Evolutionary conservation across 2,888 invertebrate genomes (phyloP).

Genomic region (Laothoe populi): DNA sequence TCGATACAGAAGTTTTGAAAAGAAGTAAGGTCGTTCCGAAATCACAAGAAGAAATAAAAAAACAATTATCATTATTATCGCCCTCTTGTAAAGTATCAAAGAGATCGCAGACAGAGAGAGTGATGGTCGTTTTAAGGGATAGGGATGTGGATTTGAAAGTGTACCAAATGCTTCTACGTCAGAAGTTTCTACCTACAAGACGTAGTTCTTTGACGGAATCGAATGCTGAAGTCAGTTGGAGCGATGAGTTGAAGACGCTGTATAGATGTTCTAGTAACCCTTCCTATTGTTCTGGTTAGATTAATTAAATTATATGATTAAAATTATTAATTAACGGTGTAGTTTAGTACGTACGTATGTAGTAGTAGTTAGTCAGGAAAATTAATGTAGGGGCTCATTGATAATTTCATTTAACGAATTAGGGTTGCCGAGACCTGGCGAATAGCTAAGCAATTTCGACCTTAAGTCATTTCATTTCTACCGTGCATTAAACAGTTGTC

Average conservation of each 20-base stretch:
- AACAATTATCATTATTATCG: constrained; percentile 46
- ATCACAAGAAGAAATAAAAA: constrained; percentile 46
- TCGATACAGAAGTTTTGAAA: constrained; percentile 33
- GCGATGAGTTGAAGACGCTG: constrained; percentile 66
- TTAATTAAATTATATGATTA: background rate
- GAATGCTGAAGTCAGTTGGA: constrained; percentile 38
- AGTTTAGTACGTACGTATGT: background rate
- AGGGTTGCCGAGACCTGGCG: too few species aligned
- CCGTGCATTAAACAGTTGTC: too few species aligned
- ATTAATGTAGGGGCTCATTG: too few species aligned
- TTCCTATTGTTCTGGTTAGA: constrained; percentile 61
- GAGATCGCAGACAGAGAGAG: constrained; percentile 56
- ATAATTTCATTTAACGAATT: too few species aligned
- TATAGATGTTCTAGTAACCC: constrained; percentile 67
- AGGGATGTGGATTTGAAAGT: constrained; percentile 51
- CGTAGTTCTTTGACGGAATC: constrained; percentile 52
- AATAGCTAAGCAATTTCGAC: too few species aligned
- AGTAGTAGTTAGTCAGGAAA: background rate
- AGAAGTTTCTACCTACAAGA: constrained; percentile 40
- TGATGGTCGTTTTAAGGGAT: constrained; percentile 32
- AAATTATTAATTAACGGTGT: background rate
- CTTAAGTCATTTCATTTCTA: too few species aligned
- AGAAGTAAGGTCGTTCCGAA: constrained; percentile 36
- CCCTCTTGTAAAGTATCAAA: constrained; percentile 50
- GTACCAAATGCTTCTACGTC: constrained; percentile 52